These are phyloP conservation scores for Nyctibius bracteatus DNA, from an alignment of 2,113 vertebrate genomes.

Conservation along the genomic window DNA sequence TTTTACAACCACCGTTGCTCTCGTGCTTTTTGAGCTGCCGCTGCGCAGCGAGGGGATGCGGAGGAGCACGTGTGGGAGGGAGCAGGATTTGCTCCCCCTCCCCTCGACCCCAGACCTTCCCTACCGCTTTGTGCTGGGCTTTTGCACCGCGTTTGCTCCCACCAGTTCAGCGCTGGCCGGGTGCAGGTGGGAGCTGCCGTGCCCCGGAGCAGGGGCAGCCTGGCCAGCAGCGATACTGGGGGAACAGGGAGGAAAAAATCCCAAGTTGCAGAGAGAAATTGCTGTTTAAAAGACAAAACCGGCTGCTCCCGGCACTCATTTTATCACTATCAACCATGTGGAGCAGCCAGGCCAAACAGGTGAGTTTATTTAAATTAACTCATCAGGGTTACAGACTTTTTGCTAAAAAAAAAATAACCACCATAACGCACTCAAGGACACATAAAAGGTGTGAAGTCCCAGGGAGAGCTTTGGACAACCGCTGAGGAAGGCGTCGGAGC, in stretches of 20 bases:
- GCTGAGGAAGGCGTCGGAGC: rapidly evolving
- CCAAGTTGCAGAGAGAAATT: not conserved
- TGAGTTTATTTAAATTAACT: slow-evolving; percentile 52
- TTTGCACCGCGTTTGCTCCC: not conserved
- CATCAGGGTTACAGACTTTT: not conserved
- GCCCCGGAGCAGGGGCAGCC: not conserved
- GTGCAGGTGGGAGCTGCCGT: not conserved
- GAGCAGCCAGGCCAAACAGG: not conserved
- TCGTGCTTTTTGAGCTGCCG: not conserved
- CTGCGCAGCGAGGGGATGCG: not conserved
- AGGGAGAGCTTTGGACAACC: not conserved
- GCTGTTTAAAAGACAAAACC: not conserved
- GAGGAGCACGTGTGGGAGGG: not conserved
- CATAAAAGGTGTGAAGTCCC: not conserved
- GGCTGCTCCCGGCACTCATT: not conserved
- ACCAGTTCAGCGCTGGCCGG: rapidly evolving
- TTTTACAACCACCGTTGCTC: too few relatives aligned
- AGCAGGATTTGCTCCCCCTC: rapidly evolving
- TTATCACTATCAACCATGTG: rapidly evolving
- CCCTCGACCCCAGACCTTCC: not conserved
- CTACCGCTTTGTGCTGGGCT: too few relatives aligned
- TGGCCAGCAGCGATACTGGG: not conserved
- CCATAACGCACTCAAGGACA: not conserved
- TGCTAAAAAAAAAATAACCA: not conserved
- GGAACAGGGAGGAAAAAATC: not conserved